Evolutionary conservation across 2,888 invertebrate species (phyloP).

Genomic region (Parthenolecanium corni): DNA sequence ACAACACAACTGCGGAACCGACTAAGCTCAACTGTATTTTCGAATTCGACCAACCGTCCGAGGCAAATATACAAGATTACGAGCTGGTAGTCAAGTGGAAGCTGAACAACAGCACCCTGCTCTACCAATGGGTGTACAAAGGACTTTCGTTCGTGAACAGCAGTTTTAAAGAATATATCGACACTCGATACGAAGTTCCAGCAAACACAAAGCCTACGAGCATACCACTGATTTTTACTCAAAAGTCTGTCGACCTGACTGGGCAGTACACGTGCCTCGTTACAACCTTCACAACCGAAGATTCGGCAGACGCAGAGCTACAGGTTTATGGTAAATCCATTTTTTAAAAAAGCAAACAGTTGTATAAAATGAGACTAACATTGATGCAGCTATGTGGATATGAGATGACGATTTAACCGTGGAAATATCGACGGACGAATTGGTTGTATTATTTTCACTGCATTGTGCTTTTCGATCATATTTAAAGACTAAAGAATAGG

Average conservation of each 20-base stretch:
- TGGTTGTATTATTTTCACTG: no score
- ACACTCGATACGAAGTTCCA: background rate
- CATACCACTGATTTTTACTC: background rate
- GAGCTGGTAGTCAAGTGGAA: background rate
- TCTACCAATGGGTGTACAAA: slow-evolving; percentile 3
- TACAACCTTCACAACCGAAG: background rate
- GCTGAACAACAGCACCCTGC: background rate
- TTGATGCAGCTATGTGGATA: no score
- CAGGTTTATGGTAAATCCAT: slow-evolving; percentile 12
- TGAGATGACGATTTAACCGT: no score
- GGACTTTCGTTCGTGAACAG: background rate
- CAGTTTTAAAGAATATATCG: background rate
- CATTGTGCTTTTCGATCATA: no score
- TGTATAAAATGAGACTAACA: no score
- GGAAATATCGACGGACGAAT: no score
- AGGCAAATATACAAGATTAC: background rate
- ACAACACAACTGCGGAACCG: background rate
- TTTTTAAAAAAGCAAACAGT: no score
- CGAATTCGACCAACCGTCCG: background rate
- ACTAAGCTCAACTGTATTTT: background rate
- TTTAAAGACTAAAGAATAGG: no score
- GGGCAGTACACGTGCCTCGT: background rate
- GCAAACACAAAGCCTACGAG: background rate
- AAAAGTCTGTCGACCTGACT: background rate
- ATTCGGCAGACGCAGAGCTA: background rate